Evolutionary conservation across 2,113 vertebrate genomes (phyloP).

Genomic region (Proterorhinus semilunaris): DNA sequence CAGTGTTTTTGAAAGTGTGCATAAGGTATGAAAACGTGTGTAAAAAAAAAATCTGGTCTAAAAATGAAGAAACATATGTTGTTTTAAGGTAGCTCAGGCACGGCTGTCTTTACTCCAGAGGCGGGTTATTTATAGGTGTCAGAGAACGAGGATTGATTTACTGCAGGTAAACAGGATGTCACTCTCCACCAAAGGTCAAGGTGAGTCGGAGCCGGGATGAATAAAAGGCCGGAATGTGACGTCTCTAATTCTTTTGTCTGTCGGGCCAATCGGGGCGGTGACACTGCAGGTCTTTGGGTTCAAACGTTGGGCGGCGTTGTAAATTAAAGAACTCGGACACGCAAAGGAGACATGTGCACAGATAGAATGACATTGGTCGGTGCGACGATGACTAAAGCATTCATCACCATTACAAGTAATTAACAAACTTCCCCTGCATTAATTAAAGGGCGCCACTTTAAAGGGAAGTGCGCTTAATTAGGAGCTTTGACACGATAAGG

Average conservation of each 20-base stretch:
- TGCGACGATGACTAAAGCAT: slow-evolving; percentile 60
- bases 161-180: slow-evolving; percentile 58
- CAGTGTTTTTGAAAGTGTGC: too few relatives aligned
- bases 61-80: neutral
- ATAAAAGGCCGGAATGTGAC: slow-evolving; percentile 34
- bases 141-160: slow-evolving; percentile 55
- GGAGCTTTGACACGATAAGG: slow-evolving; percentile 78
- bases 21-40: too few relatives aligned
- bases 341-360: slow-evolving; percentile 8
- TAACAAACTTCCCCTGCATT: slow-evolving; percentile 72
- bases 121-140: slow-evolving; percentile 53
- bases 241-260: slow-evolving; percentile 33
- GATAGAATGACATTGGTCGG: slow-evolving; percentile 41
- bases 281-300: slow-evolving; percentile 12
- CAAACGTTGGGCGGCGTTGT: slow-evolving; percentile 17
- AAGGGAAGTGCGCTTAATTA: slow-evolving; percentile 74
- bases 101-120: slow-evolving; percentile 36
- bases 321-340: neutral
- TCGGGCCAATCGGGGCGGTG: slow-evolving; percentile 17
- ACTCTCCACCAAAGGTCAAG: slow-evolving; percentile 55
- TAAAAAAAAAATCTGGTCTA: too few relatives aligned
- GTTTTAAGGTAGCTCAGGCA: slow-evolving; percentile 29
- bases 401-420: slow-evolving; percentile 75
- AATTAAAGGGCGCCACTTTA: slow-evolving; percentile 71
- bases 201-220: slow-evolving; percentile 46